Evolutionary conservation across 2,888 invertebrate species (phyloP), one percentile per base, ranked within the genome.

Genomic region (Morpho achilles): DNA sequence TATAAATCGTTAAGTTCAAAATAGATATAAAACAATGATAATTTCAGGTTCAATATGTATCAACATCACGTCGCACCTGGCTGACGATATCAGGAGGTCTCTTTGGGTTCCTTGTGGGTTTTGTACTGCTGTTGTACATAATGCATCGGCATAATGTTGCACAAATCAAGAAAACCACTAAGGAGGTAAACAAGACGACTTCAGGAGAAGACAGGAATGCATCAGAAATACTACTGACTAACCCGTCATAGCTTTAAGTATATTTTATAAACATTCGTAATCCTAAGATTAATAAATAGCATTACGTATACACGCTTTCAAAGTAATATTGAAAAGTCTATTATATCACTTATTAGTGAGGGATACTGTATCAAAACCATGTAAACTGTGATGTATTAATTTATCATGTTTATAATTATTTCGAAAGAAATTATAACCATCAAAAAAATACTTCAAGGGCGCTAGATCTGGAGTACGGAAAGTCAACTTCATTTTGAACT

Each of bases 91-190:
- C 82, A 44, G 85, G 89, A 0, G 84, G 90, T 1, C 74, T 91
- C 7, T 84, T 81, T 0, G 91, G 88, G 0, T 91, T 91, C 65
- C 79, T 91, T 1, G 74, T 91, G 2, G 83, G 83, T 7, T 91
- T 91, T 70, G 87, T 91, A 8, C 69, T 90, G 41, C 73, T 91
- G 1, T 75, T 91, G n/a, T 91, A 85, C 69, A 63, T 85, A 50
- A 85, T 91, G 84, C 91, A 91, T 59, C 76, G 88, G 22, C 80
- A 85, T 67, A 91, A 91, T 68, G 91, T 90, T 9, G 76, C 84
- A 6, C 84, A 83, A 61, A 87, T 84, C 1, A 89, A 84, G 61
- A 79, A 76, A 43, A 75, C 73, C 7, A 75, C 77, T 1, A 81
- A 83, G 63, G 80, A 81, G 60, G 59, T 77, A 8, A 79, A 80